Percentiles rank a stretch among this genome's conserved stretches.
These are phyloP conservation scores for Limnephilus lunatus DNA, from an alignment of 2,888 invertebrate genomes.

Conservation along the genomic window DNA sequence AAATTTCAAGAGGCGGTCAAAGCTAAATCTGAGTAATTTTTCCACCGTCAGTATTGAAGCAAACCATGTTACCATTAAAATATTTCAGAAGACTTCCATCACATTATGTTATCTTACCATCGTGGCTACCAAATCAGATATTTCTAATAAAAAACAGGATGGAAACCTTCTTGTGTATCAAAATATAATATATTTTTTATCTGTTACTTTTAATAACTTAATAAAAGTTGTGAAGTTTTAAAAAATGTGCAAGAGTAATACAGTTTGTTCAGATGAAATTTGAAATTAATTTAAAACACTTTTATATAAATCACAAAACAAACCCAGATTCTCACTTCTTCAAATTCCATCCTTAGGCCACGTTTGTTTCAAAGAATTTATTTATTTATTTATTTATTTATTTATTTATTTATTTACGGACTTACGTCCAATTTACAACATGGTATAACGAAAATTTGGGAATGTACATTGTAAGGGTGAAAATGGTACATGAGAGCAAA, in stretches of 20 bases:
- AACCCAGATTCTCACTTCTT: neutral
- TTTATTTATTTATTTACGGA: too few relatives aligned
- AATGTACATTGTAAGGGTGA: too few relatives aligned
- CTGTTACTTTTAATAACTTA: neutral
- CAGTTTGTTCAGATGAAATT: neutral
- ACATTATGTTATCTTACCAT: slow-evolving; percentile 7
- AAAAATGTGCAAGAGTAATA: neutral
- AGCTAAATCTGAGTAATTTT: neutral
- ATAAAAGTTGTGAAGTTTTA: neutral
- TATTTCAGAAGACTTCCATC: neutral
- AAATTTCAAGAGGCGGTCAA: slow-evolving; percentile 30
- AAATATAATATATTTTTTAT: neutral
- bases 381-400: too few relatives aligned
- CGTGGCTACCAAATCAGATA: neutral
- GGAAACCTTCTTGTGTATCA: neutral
- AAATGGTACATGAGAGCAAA: too few relatives aligned
- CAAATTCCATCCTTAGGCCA: too few relatives aligned
- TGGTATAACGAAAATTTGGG: too few relatives aligned
- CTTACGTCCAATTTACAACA: too few relatives aligned
- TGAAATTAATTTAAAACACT: neutral
- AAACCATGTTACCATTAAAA: slow-evolving; percentile 28
- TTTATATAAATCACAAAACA: neutral
- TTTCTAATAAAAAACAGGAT: neutral
- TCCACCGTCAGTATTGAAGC: neutral
- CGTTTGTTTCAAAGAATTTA: too few relatives aligned